Evolutionary conservation across 2,797 vertebrate species (phyloP).

Genomic region (Odontamblyopus rebecca): DNA sequence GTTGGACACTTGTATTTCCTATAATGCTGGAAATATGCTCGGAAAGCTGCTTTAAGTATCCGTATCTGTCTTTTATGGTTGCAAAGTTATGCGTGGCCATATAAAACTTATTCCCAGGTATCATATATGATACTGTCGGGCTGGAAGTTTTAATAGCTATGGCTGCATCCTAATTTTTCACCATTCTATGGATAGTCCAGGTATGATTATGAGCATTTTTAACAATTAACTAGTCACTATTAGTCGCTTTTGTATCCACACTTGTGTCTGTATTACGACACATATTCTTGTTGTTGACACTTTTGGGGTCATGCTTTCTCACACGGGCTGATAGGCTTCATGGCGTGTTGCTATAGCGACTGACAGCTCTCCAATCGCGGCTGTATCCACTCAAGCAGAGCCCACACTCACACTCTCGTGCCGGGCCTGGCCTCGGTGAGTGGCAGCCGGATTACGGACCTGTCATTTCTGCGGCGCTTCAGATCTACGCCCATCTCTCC

Average conservation of each 20-base stretch:
- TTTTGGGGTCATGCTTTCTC: conserved; percentile 36
- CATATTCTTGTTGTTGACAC: conserved; percentile 49
- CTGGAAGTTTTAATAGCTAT: too few relatives aligned
- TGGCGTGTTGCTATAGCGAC: conserved; percentile 54
- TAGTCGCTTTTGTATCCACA: background rate
- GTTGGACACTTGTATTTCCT: too few relatives aligned
- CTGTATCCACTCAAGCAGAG: conserved; percentile 48
- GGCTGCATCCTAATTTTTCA: too few relatives aligned
- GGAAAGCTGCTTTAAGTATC: too few relatives aligned
- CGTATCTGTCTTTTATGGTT: too few relatives aligned
- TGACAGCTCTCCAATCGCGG: conserved; percentile 72
- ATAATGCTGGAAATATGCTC: too few relatives aligned
- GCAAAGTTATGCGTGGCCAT: too few relatives aligned
- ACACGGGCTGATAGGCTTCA: conserved; percentile 41
- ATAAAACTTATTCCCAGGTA: too few relatives aligned
- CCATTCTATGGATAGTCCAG: too few relatives aligned
- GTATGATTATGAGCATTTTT: too few relatives aligned
- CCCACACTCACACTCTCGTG: conserved; percentile 37
- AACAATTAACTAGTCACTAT: too few relatives aligned
- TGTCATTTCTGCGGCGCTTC: conserved; percentile 47
- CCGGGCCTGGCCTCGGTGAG: conserved; percentile 42
- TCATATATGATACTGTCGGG: too few relatives aligned
- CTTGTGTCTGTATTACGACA: conserved; percentile 7
- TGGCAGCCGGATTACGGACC: conserved; percentile 51
- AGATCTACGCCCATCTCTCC: conserved; percentile 19